Conservation (phyloP, 2,113 vertebrate species). For the Lycaon pictus region DNA sequence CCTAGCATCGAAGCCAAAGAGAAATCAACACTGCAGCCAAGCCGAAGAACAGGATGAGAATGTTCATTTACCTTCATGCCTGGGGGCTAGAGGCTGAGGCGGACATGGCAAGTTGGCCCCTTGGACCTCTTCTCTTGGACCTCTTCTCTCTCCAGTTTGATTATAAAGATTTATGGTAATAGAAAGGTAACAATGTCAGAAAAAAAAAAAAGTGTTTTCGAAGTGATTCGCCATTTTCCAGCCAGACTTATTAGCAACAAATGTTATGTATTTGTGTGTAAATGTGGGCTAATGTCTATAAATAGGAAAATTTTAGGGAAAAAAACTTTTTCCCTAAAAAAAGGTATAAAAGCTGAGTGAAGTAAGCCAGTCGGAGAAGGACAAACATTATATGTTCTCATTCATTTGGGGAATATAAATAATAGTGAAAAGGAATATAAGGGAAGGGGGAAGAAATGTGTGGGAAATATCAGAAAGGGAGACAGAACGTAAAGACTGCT, state of each 20-base stretch:
- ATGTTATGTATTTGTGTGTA: not conserved
- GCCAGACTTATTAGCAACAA: not conserved
- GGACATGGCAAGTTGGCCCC: not conserved
- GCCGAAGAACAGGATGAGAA: not conserved
- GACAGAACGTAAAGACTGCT: no score
- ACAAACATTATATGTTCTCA: no score
- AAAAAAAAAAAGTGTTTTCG: not conserved
- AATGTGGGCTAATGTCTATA: not conserved
- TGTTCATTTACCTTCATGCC: not conserved
- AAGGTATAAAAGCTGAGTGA: not conserved
- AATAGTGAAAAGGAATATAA: no score
- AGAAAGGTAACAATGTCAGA: not conserved
- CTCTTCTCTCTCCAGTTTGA: not conserved
- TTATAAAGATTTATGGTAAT: not conserved
- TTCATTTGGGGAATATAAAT: no score
- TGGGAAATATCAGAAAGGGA: no score
- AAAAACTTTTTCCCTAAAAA: not conserved
- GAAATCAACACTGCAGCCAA: not conserved
- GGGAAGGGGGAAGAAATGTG: no score
- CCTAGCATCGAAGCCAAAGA: not conserved
- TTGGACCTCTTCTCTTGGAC: not conserved
- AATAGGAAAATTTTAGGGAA: not conserved
- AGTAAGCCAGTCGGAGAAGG: no score
- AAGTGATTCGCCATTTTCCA: not conserved
- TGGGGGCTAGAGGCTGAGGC: not conserved